Evolutionary conservation across 1,140 invertebrate species (phyloP).

Genomic region (Paralvinella palmiformis): DNA sequence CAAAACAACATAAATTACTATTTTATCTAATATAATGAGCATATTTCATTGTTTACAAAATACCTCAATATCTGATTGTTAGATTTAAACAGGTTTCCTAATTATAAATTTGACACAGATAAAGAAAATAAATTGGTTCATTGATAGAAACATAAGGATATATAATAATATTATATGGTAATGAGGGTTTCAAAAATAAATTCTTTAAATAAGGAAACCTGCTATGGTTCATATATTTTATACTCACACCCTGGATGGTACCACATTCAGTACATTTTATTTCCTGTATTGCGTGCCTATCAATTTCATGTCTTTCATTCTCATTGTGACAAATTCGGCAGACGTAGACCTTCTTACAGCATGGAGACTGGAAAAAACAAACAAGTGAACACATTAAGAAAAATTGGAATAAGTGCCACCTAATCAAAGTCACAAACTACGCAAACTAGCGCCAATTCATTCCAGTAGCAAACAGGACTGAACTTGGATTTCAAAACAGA

Average conservation of each 20-base stretch:
- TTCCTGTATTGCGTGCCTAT: conserved; percentile 72
- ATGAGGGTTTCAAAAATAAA: background rate
- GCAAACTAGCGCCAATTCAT: too few species aligned
- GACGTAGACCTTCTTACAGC: conserved; percentile 78
- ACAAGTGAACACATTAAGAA: too few species aligned
- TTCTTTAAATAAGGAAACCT: background rate
- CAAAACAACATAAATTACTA: background rate
- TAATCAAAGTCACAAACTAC: too few species aligned
- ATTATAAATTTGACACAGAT: conserved; percentile 3
- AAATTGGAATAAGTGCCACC: too few species aligned
- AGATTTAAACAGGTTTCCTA: background rate
- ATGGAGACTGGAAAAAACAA: conserved; percentile 67
- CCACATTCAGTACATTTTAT: conserved; percentile 75
- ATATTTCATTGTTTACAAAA: background rate
- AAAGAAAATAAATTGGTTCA: background rate
- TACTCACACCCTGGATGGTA: conserved; percentile 65
- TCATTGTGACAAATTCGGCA: conserved; percentile 86
- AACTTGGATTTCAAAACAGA: too few species aligned
- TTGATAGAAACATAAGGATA: background rate
- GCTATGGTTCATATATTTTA: background rate
- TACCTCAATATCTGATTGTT: background rate
- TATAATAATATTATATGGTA: background rate
- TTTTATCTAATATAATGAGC: background rate
- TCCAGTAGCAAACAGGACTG: too few species aligned
- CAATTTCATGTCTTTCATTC: conserved; percentile 72